Conservation (phyloP, 2,888 invertebrate species). For the Dugesia japonica region DNA sequence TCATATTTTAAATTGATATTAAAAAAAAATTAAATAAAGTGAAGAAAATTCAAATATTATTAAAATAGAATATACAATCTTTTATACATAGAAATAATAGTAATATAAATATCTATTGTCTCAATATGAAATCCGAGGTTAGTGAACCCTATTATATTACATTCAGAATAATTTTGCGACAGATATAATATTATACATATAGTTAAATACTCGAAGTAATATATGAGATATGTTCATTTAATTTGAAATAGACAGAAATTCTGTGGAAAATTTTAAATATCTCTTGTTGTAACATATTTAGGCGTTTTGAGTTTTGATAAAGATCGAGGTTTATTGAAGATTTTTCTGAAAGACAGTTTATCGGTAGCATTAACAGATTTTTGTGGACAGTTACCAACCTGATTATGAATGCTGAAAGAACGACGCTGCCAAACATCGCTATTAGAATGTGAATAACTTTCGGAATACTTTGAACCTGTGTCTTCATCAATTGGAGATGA, state of each 20-base stretch:
- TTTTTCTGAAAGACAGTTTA: background rate
- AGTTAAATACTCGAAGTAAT: background rate
- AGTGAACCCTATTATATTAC: background rate
- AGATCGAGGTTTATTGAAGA: background rate
- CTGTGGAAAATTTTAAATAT: background rate
- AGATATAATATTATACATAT: no score
- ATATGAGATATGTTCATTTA: background rate
- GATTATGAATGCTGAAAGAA: background rate
- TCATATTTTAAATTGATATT: no score
- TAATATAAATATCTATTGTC: background rate
- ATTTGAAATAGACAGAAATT: background rate
- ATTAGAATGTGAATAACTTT: background rate
- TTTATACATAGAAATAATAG: background rate
- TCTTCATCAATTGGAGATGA: background rate
- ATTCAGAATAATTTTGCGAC: background rate
- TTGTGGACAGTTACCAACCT: background rate
- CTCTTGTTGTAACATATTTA: background rate
- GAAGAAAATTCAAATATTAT: background rate
- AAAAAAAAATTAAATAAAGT: no score
- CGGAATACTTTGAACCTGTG: background rate
- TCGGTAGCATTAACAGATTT: background rate
- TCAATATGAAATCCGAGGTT: background rate
- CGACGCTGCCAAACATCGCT: background rate
- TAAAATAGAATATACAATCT: background rate
- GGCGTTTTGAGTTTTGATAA: background rate